These are phyloP conservation scores for Rhynchopsitta pachyrhyncha DNA, from an alignment of 2,113 vertebrate species.

Conservation along the genomic window DNA sequence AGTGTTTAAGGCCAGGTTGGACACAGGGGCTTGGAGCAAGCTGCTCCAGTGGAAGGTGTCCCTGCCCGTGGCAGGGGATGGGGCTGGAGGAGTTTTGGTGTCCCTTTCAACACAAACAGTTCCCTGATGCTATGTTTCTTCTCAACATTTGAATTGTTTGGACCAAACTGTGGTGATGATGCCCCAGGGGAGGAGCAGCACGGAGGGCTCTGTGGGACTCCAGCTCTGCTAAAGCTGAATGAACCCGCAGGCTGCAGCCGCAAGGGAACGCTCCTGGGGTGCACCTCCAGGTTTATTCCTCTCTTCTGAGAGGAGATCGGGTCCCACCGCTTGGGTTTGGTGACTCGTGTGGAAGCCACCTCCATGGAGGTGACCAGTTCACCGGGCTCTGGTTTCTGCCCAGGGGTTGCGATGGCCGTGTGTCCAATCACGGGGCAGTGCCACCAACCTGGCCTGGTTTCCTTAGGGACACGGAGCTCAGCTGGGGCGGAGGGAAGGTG, in stretches of 20 bases:
- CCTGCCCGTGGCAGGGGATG: not conserved
- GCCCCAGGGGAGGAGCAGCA: not conserved
- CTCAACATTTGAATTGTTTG: not conserved
- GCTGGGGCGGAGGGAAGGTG: not conserved
- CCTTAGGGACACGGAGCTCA: not conserved
- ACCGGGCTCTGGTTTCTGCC: not conserved
- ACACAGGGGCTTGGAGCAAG: too few species aligned
- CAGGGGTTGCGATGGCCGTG: not conserved
- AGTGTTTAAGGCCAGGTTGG: too few species aligned
- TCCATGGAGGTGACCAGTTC: not conserved
- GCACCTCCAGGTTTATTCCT: not conserved
- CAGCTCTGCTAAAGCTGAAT: not conserved
- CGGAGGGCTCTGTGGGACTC: not conserved
- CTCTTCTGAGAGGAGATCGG: not conserved
- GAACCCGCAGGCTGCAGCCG: not conserved
- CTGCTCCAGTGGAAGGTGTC: too few species aligned
- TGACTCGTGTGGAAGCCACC: not conserved
- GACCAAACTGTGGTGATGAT: not conserved
- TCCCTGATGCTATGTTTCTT: not conserved
- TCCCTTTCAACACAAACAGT: not conserved
- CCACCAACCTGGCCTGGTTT: not conserved
- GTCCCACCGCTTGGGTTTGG: not conserved
- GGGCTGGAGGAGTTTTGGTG: rapidly evolving
- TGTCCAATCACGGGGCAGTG: not conserved
- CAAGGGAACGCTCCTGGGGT: not conserved